A percentile compares a stretch with the other conserved stretches of the same genome.
These are phyloP conservation scores for Siniperca scherzeri DNA, from an alignment of 2,797 vertebrate genomes.

Conservation along the genomic window DNA sequence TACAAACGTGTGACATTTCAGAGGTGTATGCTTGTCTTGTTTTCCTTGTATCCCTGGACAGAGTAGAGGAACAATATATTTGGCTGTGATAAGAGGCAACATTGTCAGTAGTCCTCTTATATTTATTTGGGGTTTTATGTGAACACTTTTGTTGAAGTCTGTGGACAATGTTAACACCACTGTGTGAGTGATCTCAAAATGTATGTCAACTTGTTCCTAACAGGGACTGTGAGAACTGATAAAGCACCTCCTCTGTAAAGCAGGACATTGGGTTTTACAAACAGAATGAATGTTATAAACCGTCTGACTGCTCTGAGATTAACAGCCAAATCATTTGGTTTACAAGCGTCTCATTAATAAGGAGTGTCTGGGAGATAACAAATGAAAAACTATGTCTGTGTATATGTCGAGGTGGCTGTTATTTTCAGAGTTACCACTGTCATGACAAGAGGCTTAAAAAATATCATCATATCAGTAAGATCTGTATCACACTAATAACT, in stretches of 20 bases:
- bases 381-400: background rate
- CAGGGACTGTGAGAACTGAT: conserved; percentile 4
- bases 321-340: conserved; percentile 29
- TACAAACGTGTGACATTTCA: conserved; percentile 4
- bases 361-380: background rate
- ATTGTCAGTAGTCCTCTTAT: background rate
- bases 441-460: too few relatives aligned
- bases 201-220: background rate
- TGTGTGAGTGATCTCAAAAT: background rate
- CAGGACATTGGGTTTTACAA: conserved; percentile 46
- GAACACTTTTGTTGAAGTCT: background rate
- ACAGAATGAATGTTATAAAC: conserved; percentile 8
- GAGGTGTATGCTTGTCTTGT: background rate
- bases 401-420: background rate
- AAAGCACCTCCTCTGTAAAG: conserved; percentile 5
- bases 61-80: too few relatives aligned
- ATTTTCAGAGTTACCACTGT: too few relatives aligned
- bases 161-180: background rate
- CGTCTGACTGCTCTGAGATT: conserved; percentile 21
- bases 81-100: background rate
- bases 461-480: background rate
- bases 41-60: background rate
- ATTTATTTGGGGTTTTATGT: conserved; percentile 1
- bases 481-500: background rate
- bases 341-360: conserved; percentile 15